Percentiles rank a stretch among this genome's conserved stretches.
Evolutionary conservation across 1,140 invertebrate genomes (phyloP).

Genomic region (Drosophila orena): DNA sequence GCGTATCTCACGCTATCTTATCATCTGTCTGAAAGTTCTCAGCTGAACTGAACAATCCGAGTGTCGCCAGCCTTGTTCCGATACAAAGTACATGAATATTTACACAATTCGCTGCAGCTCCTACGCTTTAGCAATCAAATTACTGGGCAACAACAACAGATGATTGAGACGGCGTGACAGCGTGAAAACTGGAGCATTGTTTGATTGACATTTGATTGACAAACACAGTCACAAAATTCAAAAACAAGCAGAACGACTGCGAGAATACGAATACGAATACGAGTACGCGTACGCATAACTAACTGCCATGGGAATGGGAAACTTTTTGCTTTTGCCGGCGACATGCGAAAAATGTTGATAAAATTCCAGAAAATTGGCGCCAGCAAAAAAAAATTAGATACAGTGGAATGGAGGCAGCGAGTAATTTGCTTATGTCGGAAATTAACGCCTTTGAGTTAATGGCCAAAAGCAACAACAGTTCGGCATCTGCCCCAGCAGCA

Average conservation of each 20-base stretch:
- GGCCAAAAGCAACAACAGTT: constrained; percentile 38
- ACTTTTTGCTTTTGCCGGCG: constrained; percentile 3
- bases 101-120: constrained; percentile 81
- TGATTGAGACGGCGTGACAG: constrained; percentile 19
- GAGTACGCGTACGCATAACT: too few relatives aligned
- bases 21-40: constrained; percentile 40
- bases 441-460: constrained; percentile 74
- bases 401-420: constrained; percentile 22
- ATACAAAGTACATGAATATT: constrained; percentile 82
- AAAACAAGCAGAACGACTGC: constrained; percentile 23
- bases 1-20: constrained; percentile 63
- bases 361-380: constrained; percentile 74
- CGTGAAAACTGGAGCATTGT: constrained; percentile 71
- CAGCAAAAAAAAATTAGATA: constrained; percentile 32
- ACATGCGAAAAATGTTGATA: constrained; percentile 56
- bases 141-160: constrained; percentile 50
- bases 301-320: constrained; percentile 45
- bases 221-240: constrained; percentile 44
- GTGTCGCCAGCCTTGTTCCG: constrained; percentile 52
- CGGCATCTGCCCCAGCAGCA: constrained; percentile 18
- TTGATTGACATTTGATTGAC: constrained; percentile 83
- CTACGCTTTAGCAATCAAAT: constrained; percentile 83
- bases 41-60: constrained; percentile 13
- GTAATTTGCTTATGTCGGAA: constrained; percentile 57
- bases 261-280: constrained; percentile 10